A percentile compares a stretch with the other conserved stretches of the same genome.
phyloP scores from a whole-genome alignment of 2,888 invertebrate species.

The Galeruca laticollis region DNA sequence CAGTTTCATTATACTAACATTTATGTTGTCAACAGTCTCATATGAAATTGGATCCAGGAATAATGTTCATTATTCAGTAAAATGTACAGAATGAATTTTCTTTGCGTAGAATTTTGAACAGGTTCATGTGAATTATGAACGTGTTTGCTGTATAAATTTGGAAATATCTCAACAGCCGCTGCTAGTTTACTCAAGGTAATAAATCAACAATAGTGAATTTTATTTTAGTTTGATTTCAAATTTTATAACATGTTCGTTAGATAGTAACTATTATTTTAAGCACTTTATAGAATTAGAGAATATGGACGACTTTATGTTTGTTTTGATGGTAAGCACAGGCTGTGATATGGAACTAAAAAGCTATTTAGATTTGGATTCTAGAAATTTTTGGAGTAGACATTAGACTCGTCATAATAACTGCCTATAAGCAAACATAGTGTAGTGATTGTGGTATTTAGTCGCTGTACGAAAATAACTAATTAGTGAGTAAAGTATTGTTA shows the following conservation, averaged over 20 bases:
- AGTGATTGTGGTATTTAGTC: too few relatives aligned
- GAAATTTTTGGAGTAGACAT: too few relatives aligned
- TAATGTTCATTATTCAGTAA: background rate
- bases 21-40: conserved; percentile 2
- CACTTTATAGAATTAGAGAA: too few relatives aligned
- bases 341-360: too few relatives aligned
- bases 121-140: conserved; percentile 7
- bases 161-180: background rate
- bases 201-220: background rate
- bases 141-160: conserved; percentile 12
- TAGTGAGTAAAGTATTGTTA: too few relatives aligned
- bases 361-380: too few relatives aligned
- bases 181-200: background rate
- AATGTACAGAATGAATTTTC: background rate
- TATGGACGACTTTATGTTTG: too few relatives aligned
- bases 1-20: conserved; percentile 1
- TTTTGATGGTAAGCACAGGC: too few relatives aligned
- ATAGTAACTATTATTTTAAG: too few relatives aligned
- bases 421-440: too few relatives aligned
- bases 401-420: too few relatives aligned
- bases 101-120: conserved; percentile 11
- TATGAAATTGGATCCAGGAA: background rate
- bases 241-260: background rate
- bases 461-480: too few relatives aligned
- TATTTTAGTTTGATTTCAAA: background rate